These are phyloP conservation scores for Acestrorhynchus altus DNA, from an alignment of 2,797 vertebrate genomes.

Conservation along the genomic window DNA sequence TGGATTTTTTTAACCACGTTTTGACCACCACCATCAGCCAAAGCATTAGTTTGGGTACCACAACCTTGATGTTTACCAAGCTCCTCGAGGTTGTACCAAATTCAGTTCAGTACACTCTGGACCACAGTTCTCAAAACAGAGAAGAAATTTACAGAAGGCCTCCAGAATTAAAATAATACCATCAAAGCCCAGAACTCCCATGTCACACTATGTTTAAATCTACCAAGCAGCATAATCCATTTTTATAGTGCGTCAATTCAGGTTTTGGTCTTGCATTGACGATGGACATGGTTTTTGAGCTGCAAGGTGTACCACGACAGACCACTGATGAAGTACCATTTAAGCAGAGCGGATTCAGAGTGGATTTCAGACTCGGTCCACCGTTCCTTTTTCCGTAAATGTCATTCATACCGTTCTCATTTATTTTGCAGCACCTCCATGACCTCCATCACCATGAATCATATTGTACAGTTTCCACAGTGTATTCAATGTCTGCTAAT, in stretches of 20 bases:
- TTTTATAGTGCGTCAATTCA: background rate
- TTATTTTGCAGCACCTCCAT: too few relatives aligned
- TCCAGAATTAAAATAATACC: background rate
- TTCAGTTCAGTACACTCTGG: background rate
- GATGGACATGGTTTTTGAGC: background rate
- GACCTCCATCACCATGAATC: too few relatives aligned
- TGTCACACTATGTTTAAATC: background rate
- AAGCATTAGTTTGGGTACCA: background rate
- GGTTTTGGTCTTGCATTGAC: background rate
- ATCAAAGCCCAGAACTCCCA: background rate
- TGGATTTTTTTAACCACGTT: background rate
- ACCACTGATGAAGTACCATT: background rate
- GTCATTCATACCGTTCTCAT: background rate
- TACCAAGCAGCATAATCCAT: background rate
- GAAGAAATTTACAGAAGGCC: background rate
- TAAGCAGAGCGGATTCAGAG: background rate
- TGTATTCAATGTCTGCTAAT: too few relatives aligned
- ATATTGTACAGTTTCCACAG: too few relatives aligned
- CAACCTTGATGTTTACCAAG: background rate
- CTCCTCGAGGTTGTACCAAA: background rate
- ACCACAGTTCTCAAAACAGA: slow-evolving; percentile 8
- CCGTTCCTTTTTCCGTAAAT: background rate
- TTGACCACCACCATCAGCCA: background rate
- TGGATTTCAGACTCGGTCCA: background rate
- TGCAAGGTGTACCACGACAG: background rate